Evolutionary conservation across 2,888 invertebrate species (phyloP), one percentile per base, ranked within the genome.

Genomic region (Nemotelus pantherinus): DNA sequence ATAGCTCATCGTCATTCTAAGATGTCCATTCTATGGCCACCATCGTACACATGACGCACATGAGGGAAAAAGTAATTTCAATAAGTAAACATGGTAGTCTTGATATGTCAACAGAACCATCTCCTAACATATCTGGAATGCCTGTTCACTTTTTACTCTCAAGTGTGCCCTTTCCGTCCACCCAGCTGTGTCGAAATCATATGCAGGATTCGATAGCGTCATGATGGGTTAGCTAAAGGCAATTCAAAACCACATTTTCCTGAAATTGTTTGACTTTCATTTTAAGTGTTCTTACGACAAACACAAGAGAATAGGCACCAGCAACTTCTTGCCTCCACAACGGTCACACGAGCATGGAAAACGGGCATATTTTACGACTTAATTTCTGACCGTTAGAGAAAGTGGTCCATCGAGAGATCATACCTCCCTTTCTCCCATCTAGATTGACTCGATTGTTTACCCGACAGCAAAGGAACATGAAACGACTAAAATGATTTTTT

Each of bases 31-130:
- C 67, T 48, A 3, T 10, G 70, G 47, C 53, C 41, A 53, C 55
- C 70, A 70, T 70, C 47, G 53, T 41, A 43, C 53, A 53, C 41
- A 72, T 74, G 5, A 74, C 48, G 48, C 48, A 71, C 10, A 71
- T 53, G 55, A 10, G 47, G 39, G 48, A 48, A 70, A 74, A 74
- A 74, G 74, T 74, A 60, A 74, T 74, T 74, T 74, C 74, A 74
- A 74, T 74, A 74, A 74, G 74, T 63, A 74, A 74, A 74, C 63
- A 74, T 39, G 50, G 74, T 60, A 63, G 39, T 63, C 48, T 60
- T 55, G 74, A 74, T 74, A 48, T 74, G 74, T 74, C 74, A 74
- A 74, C 74, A 74, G 63, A 74, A 48, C 48, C 63, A 7, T 48
- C 44, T 39, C 57, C n/a, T n/a, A n/a, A n/a, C n/a, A n/a, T n/a